Evolutionary conservation across 2,797 vertebrate genomes (phyloP), one percentile per base, ranked within the genome.

Genomic region (Paedocypris micromegethes): DNA sequence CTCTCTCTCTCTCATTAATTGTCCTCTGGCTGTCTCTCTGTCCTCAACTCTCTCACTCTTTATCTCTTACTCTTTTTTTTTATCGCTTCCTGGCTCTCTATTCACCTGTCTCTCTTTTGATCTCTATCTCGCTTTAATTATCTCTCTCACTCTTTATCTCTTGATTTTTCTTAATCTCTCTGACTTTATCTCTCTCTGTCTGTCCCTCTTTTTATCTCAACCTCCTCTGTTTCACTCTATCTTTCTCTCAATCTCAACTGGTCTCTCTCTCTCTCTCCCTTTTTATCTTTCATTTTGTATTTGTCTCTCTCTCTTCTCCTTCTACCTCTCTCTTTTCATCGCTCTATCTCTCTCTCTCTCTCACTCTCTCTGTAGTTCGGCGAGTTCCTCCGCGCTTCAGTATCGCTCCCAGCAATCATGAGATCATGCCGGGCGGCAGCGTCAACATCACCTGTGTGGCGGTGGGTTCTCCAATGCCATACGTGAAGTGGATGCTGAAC

Each of bases 401-500:
- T 89, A 97, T 98, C 84, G 79, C 91, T 48, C 96, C 95, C 54
- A 88, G 90, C 82, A 98, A 92, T 88, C 93, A 96, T 0, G 96
- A 98, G 87, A 97, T 98, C 85, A 98, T 98, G 95, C 96, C 96
- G 0, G 94, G 95, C 0, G 94, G 96, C 73, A 98, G 94, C 50
- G 89, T 98, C 78, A 98, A 98, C 87, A 97, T 98, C 86, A 98
- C 96, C 74, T 98, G 96, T 0, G 96, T 98, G 86, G 96, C 95
- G 0, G 95, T 98, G 84, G 96, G 96, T 5, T 97, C 95, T 0
- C 96, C 96, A 79, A 98, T 98, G 96, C 95, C 96, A 0, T 97
- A 98, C 6, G 96, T 97, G 79, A 98, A 98, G 80, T 98, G 96
- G 96, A 98, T 96, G 94, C 91, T 98, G 84, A 94, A 94, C 58